Evolutionary conservation across 2,888 invertebrate species (phyloP), one percentile per base, ranked within the genome.

Genomic region (Hydraecia micacea): DNA sequence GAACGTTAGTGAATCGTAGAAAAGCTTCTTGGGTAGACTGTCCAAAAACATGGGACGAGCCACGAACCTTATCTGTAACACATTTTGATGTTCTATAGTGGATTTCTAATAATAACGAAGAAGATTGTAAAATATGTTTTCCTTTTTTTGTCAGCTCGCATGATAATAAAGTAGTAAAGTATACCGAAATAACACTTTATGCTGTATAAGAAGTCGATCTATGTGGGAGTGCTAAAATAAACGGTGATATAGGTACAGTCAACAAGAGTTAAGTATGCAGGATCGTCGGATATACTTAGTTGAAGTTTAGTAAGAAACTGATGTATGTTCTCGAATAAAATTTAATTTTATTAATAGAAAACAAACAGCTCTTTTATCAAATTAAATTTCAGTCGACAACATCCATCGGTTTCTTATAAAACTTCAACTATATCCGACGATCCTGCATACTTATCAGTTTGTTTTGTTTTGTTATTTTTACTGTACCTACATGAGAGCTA

Each of bases 1-100:
- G 93, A 99, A 98, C 63, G 99, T 98, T 80, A 98, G 90, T 75
- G 97, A 95, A 94, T 99, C 99, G 94, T 99, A 99, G 86, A 98
- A 96, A 87, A 97, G 93, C 94, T 98, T 98, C 85, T 97, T 97
- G 68, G 97, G 96, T 83, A 97, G 96, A 88, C 97, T 98, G 89
- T 97, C 97, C 89, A 98, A 94, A 96, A 99, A 99, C 93, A 98
- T 97, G 80, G 98, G 98, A 75, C 99, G 98, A 83, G 98, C 97
- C 90, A 97, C 97, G 83, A 98, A 97, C 70, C 99, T 98, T 87
- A 98, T 97, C 98, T 99, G 93, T 52, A 91, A 88, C 28, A 83
- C 21, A 81, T 69, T 49, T 63, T 55, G 5, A 70, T 21, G 0
- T 42, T 65, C 52, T 66, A 58, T 42, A 32, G n/a, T 28, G 36